Conservation (phyloP, 2,113 vertebrate species). For the Sander vitreus region DNA sequence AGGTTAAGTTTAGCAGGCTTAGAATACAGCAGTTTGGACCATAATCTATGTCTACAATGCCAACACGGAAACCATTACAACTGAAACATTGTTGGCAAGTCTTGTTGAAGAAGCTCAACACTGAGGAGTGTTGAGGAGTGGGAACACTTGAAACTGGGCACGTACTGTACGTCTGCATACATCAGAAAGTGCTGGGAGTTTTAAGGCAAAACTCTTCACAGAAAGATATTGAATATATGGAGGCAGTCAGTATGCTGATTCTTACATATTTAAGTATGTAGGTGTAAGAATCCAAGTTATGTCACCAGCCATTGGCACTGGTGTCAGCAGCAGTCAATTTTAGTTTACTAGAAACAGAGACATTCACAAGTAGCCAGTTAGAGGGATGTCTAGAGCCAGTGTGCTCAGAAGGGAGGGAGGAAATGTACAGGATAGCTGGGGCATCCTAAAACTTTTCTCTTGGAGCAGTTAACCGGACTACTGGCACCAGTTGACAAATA, state of each 20-base stretch:
- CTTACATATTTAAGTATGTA: background rate
- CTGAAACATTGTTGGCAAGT: background rate
- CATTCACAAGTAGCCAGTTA: slow-evolving; percentile 28
- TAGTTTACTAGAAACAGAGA: slow-evolving; percentile 11
- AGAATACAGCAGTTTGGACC: background rate
- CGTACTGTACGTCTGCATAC: background rate
- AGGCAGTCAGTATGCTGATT: background rate
- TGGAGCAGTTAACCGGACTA: slow-evolving; percentile 1
- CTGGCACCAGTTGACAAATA: slow-evolving; percentile 25
- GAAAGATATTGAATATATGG: background rate
- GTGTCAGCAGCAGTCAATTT: slow-evolving; percentile 38
- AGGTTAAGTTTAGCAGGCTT: background rate
- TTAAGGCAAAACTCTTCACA: background rate
- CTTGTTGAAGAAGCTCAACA: background rate
- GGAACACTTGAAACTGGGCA: background rate
- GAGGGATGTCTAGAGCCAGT: background rate
- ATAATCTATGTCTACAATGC: background rate
- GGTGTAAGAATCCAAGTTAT: slow-evolving; percentile 21
- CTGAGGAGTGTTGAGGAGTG: background rate
- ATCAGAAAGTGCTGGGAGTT: background rate
- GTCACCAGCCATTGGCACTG: background rate
- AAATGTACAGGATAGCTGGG: slow-evolving; percentile 15
- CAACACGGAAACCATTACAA: slow-evolving; percentile 1
- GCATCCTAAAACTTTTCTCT: slow-evolving; percentile 34
- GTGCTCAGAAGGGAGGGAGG: slow-evolving; percentile 5